phyloP scores from a whole-genome alignment of 64 coral and sea anemone genomes.

The Porites australiensis region DNA sequence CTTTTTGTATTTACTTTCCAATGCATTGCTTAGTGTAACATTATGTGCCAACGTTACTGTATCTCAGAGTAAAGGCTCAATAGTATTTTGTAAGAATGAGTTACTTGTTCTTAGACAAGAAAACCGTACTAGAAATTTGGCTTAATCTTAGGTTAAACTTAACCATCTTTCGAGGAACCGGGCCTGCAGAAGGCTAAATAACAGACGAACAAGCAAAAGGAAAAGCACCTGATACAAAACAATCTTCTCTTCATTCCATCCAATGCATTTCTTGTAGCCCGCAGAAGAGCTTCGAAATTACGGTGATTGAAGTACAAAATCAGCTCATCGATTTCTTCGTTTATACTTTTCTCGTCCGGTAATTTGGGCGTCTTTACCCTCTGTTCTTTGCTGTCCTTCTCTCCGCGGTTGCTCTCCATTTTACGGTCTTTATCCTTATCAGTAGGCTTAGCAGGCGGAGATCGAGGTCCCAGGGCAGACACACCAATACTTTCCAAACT shows the following conservation, averaged over 20 bases:
- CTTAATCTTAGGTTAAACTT: too few species aligned
- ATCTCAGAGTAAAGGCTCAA: too few species aligned
- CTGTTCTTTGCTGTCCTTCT: conserved; percentile 68
- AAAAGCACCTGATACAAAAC: conserved; percentile 74
- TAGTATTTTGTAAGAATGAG: too few species aligned
- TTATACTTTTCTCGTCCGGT: conserved; percentile 85
- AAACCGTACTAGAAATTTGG: too few species aligned
- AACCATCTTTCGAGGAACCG: too few species aligned
- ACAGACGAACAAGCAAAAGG: neutral
- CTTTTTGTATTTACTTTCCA: too few species aligned
- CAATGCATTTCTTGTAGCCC: conserved; percentile 80
- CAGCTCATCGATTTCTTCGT: conserved; percentile 93
- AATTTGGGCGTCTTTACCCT: conserved; percentile 83
- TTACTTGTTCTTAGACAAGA: too few species aligned
- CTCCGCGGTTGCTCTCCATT: conserved; percentile 59
- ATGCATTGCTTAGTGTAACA: too few species aligned
- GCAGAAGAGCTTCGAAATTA: conserved; percentile 85
- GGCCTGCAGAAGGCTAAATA: too few species aligned
- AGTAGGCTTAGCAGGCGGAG: conserved; percentile 28
- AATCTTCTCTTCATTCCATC: conserved; percentile 89
- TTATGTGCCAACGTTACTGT: too few species aligned
- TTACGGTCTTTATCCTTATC: conserved; percentile 89
- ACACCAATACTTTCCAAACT: conserved; percentile 75
- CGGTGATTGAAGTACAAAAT: conserved; percentile 92
- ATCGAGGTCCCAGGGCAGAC: conserved; percentile 55